phyloP scores from a whole-genome alignment of 2,113 vertebrate species.

The Fulica atra region DNA sequence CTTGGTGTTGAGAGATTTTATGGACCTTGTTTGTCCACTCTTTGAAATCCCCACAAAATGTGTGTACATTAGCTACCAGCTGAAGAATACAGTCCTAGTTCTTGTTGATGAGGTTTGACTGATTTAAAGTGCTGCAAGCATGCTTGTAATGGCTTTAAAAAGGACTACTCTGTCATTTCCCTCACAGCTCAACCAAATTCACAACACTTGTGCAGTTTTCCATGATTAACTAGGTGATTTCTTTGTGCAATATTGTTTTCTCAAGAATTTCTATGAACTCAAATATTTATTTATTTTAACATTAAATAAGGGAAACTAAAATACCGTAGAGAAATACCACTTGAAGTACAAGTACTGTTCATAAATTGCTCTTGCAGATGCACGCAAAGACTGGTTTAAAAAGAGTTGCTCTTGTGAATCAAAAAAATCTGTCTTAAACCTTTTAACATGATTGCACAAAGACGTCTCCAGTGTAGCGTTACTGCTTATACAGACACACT shows the following conservation, averaged over 20 bases:
- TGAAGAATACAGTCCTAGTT: background rate
- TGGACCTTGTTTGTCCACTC: background rate
- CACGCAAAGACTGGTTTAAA: background rate
- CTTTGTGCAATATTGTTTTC: conserved; percentile 3
- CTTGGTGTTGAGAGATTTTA: conserved; percentile 18
- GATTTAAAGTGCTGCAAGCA: background rate
- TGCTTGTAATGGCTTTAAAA: background rate
- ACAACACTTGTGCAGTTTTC: background rate
- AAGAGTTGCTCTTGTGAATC: background rate
- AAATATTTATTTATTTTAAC: conserved; percentile 52
- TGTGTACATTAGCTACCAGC: background rate
- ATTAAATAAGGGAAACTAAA: conserved; percentile 35
- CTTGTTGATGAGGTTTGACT: background rate
- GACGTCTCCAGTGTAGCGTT: background rate
- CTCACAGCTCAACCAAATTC: background rate
- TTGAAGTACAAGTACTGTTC: background rate
- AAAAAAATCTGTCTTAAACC: background rate
- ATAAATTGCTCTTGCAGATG: background rate
- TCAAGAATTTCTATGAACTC: background rate
- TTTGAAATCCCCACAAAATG: background rate
- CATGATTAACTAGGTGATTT: background rate
- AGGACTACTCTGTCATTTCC: background rate
- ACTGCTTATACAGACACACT: background rate
- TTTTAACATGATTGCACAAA: background rate
- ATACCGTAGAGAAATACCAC: conserved; percentile 16